Base-by-base conservation (phyloP, 2,113 vertebrate genomes). In the Plecotus auritus region DNA sequence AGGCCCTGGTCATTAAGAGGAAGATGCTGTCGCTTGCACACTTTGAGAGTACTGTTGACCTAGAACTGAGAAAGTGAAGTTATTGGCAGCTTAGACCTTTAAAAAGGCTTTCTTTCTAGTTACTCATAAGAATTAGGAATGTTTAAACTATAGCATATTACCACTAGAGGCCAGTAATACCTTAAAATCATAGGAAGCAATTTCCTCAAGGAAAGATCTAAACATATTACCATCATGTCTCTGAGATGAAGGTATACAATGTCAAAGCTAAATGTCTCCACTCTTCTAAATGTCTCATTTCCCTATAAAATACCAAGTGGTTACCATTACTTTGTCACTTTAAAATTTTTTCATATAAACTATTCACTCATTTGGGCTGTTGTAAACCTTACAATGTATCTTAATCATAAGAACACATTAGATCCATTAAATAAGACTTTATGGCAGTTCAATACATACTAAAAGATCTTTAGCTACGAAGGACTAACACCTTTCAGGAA, bases 151-250 rank as follows among this genome's bases (percentile, higher is more conserved):
- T 88, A 94, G 61, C 88, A 51, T 54, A 45, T 93, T 91, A 83
- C 98, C 98, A 97, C 98, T 97, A 98, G 98, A 97, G 97, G 98
- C 95, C 98, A 98, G 96, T 90, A 97, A 96, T 97, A 95, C 94
- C 97, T 97, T 97, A 95, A 66, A 59, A 96, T 98, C n/a, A 66
- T 17, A 45, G 37, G 90, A 35, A 51, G 59, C 4, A 69, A 70
- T 70, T 92, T 94, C 61, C 35, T 91, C 59, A 85, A 96, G 47
- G 14, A 54, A 87, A 30, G 14, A 76, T 89, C 11, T 66, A 67
- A 84, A 49, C 26, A 20, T 42, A 69, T 26, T 45, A 72, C 20
- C 12, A 18, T 35, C 10, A 40, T 20, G 26, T 32, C 40, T 69
- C 47, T 90, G 26, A 82, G 73, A 6, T 51, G 13, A 54, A 82